Base-by-base conservation (phyloP, 2,888 invertebrate genomes). In the Eupithecia tripunctaria region DNA sequence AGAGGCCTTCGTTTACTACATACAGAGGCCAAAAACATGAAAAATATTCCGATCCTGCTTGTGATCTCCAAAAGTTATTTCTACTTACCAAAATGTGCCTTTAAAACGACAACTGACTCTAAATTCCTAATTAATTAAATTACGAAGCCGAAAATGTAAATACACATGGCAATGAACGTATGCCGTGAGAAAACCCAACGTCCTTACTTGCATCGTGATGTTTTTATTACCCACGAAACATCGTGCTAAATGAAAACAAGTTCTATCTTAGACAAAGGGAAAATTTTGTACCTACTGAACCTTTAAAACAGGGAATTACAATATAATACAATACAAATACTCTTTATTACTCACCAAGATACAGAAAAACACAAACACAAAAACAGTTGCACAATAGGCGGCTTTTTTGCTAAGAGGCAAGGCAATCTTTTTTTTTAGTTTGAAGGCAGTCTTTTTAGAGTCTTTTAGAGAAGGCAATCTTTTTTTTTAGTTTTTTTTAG, bases 151-250 rank as follows among this genome's bases (percentile, higher is more conserved):
- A 32, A 51, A 51, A 63, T n/a, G 38, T 64, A 25, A 36, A 63
- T 63, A 64, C 64, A 56, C 43, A 65, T 38, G 68, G 60, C 66
- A 68, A 59, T 68, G 70, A 67, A 43, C 21, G 27, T 62, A 63
- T 56, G 60, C 41, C 71, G 68, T 74, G 74, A 71, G 68, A 71
- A 68, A 71, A 27, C 56, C 32, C 38, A 66, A 63, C 41, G 68
- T 65, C 59, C 68, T 68, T 64, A 18, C 18, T 36, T 60, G 25
- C 38, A 71, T 62, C 74, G 74, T 74, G 68, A 71, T 56, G 56
- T 62, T 56, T 56, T 27, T 32, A 71, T 74, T 74, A 71, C 29
- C 29, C 71, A 74, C 71, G 71, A 71, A 71, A 66, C 36, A 43
- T 68, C 71, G 71, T 74, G 71, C 65, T 36, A 18, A 32, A 70